phyloP scores from a whole-genome alignment of 2,113 vertebrate genomes.

The Ranitomeya variabilis region DNA sequence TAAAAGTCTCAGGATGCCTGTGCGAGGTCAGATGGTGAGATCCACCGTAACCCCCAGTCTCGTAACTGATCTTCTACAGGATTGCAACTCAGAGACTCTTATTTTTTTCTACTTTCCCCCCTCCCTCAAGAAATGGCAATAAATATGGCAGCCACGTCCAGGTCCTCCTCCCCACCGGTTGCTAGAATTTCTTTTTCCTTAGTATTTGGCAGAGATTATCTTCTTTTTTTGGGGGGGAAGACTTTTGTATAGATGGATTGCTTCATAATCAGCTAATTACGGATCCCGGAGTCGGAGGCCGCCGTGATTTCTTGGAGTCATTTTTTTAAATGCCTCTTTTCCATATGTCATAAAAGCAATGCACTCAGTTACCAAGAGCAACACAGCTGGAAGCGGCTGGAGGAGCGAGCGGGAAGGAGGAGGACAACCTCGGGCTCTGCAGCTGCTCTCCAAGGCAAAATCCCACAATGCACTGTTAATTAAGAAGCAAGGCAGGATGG shows the following conservation, averaged over 20 bases:
- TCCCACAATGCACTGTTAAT: conserved; percentile 5
- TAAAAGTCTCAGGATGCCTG: not conserved
- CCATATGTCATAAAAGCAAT: not conserved
- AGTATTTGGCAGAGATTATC: not conserved
- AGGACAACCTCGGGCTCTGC: not conserved
- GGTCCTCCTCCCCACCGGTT: too few species aligned
- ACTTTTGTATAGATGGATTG: not conserved
- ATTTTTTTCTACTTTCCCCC: not conserved
- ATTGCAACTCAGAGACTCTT: not conserved
- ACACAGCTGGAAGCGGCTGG: not conserved
- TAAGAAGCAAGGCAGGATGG: not conserved
- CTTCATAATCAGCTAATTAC: not conserved
- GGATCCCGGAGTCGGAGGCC: not conserved
- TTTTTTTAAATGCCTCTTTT: not conserved
- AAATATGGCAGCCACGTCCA: not conserved
- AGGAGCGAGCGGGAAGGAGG: not conserved
- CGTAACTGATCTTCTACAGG: not conserved
- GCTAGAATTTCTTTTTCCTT: not conserved
- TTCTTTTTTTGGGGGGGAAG: not conserved
- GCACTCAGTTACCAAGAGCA: not conserved
- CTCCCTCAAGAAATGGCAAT: not conserved
- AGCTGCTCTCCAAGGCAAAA: not conserved
- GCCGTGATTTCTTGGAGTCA: not conserved
- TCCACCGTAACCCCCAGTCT: not conserved
- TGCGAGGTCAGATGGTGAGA: not conserved